These are phyloP conservation scores for Enteromius anoplus DNA, from an alignment of 2,797 vertebrate species.

Conservation along the genomic window DNA sequence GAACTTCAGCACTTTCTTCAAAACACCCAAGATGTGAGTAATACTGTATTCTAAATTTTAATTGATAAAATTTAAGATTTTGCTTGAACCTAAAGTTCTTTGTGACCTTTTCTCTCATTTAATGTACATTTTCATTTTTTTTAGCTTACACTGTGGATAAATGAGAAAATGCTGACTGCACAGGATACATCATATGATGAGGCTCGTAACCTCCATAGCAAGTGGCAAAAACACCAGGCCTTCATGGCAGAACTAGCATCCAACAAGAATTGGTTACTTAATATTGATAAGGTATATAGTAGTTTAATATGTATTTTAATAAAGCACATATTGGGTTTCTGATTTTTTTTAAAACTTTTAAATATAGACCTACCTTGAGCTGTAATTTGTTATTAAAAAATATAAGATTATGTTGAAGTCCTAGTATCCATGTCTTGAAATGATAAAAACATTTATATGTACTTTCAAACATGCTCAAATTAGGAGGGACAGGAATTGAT, in stretches of 20 bases:
- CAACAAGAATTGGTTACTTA: conserved; percentile 90
- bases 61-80: background rate
- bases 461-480: background rate
- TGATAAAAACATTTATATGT: background rate
- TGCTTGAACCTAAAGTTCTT: background rate
- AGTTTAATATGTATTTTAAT: background rate
- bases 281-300: conserved; percentile 81
- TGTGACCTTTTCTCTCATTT: conserved; percentile 4
- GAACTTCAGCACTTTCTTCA: conserved; percentile 93
- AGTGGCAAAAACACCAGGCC: conserved; percentile 95
- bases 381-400: conserved; percentile 2
- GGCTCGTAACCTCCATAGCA: conserved; percentile 89
- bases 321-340: background rate
- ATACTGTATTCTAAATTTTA: background rate
- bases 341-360: background rate
- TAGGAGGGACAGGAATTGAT: conserved; percentile 90
- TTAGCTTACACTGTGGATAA: conserved; percentile 94
- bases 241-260: conserved; percentile 94
- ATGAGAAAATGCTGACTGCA: conserved; percentile 96
- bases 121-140: background rate
- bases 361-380: background rate
- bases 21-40: conserved; percentile 91
- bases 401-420: background rate
- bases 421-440: background rate
- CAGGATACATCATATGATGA: conserved; percentile 92